phyloP scores from a whole-genome alignment of 1,140 invertebrate genomes.

The Leptonema lineaticorne region DNA sequence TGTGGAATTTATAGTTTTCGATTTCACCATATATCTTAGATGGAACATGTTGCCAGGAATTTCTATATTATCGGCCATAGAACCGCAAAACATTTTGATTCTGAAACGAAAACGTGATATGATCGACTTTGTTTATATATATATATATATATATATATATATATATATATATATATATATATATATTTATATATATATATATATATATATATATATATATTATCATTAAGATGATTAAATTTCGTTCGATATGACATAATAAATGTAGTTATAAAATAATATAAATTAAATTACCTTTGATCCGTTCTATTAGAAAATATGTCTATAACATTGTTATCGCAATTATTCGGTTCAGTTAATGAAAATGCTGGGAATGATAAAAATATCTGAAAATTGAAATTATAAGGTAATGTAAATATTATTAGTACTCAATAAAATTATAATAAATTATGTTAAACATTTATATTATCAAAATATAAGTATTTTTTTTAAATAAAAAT shows the following conservation, averaged over 20 bases:
- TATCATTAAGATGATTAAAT: too few relatives aligned
- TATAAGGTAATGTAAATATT: conserved; percentile 11
- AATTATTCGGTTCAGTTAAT: conserved; percentile 76
- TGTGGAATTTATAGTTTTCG: conserved; percentile 63
- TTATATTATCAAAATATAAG: too few relatives aligned
- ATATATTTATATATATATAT: too few relatives aligned
- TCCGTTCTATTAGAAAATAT: conserved; percentile 70
- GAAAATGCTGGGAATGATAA: conserved; percentile 68
- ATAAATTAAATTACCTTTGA: background rate
- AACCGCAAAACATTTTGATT: conserved; percentile 75
- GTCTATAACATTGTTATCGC: conserved; percentile 79
- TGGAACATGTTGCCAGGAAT: conserved; percentile 64
- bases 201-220: too few relatives aligned
- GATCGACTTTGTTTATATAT: too few relatives aligned
- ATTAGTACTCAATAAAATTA: too few relatives aligned
- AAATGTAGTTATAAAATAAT: background rate
- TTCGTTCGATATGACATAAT: background rate
- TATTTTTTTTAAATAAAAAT: too few relatives aligned
- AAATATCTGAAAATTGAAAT: conserved; percentile 64
- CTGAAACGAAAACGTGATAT: conserved; percentile 47
- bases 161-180: too few relatives aligned
- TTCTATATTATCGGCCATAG: conserved; percentile 70
- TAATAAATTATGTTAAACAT: too few relatives aligned
- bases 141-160: too few relatives aligned
- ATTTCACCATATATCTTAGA: conserved; percentile 69